These are phyloP conservation scores for Endotricha flammealis DNA, from an alignment of 2,888 invertebrate genomes.

Conservation along the genomic window DNA sequence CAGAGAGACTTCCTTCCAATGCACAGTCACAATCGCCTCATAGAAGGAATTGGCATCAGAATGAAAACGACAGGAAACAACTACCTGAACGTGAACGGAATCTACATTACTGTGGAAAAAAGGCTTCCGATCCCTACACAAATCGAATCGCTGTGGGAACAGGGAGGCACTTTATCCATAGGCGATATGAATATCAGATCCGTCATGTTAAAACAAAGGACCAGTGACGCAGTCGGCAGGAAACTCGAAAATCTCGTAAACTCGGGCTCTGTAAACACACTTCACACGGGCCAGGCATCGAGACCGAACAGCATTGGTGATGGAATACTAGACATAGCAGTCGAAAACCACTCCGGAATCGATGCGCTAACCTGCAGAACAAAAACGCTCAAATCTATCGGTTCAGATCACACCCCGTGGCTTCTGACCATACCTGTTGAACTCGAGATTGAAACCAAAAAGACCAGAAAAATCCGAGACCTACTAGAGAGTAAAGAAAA, in stretches of 20 bases:
- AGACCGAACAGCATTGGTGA: background rate
- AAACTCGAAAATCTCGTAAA: background rate
- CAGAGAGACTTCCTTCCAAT: background rate
- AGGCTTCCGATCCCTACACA: background rate
- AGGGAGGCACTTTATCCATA: background rate
- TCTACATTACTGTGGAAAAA: background rate
- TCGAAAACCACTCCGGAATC: background rate
- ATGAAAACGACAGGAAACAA: background rate
- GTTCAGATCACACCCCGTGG: too few species aligned
- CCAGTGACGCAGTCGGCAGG: background rate
- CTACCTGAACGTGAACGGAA: background rate
- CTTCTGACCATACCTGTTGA: too few species aligned
- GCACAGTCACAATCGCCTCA: background rate
- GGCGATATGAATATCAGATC: conserved; percentile 3
- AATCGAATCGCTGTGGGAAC: background rate
- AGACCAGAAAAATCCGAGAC: too few species aligned
- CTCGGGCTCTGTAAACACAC: background rate
- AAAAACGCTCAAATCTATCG: background rate
- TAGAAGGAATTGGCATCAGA: background rate
- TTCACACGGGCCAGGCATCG: background rate
- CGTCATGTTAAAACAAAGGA: background rate
- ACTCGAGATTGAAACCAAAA: too few species aligned
- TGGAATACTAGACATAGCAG: conserved; percentile 2
- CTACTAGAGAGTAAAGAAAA: too few species aligned
- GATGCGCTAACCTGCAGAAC: background rate